Conservation (phyloP, 2,797 vertebrate genomes). For the Anas bernieri region DNA sequence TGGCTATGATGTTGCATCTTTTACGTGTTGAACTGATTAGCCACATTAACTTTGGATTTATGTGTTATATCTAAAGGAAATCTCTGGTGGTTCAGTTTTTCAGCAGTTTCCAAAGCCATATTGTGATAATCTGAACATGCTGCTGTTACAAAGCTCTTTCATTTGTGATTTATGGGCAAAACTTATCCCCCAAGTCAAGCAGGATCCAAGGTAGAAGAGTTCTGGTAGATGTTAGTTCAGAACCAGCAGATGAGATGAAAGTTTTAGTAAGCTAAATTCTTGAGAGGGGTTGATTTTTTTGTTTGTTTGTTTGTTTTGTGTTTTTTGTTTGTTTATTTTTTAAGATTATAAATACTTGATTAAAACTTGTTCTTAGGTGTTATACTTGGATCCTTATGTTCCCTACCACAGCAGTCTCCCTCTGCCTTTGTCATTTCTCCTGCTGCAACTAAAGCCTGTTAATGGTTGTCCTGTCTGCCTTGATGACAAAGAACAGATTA, state of each 20-base stretch:
- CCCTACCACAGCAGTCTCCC: neutral
- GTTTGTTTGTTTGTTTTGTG: neutral
- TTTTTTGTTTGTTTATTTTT: neutral
- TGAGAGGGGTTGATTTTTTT: neutral
- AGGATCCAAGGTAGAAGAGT: neutral
- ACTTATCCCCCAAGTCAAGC: neutral
- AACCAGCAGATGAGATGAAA: neutral
- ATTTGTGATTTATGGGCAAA: neutral
- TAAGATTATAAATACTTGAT: neutral
- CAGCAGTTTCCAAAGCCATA: neutral
- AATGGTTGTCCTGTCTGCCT: neutral
- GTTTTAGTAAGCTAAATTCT: neutral
- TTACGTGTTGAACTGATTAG: neutral
- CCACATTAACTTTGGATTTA: neutral
- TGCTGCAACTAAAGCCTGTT: neutral
- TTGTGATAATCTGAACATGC: neutral
- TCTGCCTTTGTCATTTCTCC: neutral
- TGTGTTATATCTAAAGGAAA: rapidly evolving
- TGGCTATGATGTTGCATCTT: neutral
- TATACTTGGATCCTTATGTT: neutral
- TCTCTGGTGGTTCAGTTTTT: neutral
- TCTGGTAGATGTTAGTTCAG: neutral
- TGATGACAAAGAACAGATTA: neutral
- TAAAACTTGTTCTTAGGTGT: neutral
- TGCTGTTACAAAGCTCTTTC: neutral